Percentiles rank a stretch among this genome's conserved stretches.
These are phyloP conservation scores for Oxyura jamaicensis DNA, from an alignment of 2,113 vertebrate species.

Conservation along the genomic window DNA sequence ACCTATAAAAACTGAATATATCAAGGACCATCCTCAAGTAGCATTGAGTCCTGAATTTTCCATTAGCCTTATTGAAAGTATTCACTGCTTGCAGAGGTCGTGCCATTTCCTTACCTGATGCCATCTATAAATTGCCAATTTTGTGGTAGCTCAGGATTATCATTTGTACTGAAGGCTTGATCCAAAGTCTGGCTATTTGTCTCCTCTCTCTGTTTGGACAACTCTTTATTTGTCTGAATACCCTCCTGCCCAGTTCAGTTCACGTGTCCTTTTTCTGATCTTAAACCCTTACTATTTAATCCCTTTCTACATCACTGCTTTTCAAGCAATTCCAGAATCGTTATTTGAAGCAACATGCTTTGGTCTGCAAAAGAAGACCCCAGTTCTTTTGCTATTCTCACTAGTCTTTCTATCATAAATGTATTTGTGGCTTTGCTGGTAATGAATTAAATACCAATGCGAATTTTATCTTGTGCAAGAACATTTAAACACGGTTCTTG, in stretches of 20 bases:
- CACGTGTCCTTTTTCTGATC: neutral
- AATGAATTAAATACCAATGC: neutral
- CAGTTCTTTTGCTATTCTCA: neutral
- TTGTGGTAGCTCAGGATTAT: neutral
- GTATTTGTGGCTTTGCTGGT: neutral
- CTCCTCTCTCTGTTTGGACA: fast-evolving
- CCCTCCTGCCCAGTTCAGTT: neutral
- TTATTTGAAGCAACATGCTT: neutral
- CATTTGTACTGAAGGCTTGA: neutral
- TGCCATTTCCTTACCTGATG: neutral
- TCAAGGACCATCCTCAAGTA: neutral
- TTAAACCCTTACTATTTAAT: neutral
- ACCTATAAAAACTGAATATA: neutral
- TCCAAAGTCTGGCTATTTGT: neutral
- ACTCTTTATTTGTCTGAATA: neutral
- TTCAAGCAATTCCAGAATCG: neutral
- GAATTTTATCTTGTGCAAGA: neutral
- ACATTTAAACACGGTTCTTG: neutral
- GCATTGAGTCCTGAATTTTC: neutral
- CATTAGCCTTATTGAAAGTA: neutral
- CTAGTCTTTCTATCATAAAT: neutral
- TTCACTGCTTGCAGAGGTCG: neutral
- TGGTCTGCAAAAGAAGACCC: neutral
- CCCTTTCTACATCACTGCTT: neutral
- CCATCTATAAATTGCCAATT: neutral